These are phyloP conservation scores for Chaetorhynchus papuensis DNA, from an alignment of 2,113 vertebrate genomes.

Conservation along the genomic window DNA sequence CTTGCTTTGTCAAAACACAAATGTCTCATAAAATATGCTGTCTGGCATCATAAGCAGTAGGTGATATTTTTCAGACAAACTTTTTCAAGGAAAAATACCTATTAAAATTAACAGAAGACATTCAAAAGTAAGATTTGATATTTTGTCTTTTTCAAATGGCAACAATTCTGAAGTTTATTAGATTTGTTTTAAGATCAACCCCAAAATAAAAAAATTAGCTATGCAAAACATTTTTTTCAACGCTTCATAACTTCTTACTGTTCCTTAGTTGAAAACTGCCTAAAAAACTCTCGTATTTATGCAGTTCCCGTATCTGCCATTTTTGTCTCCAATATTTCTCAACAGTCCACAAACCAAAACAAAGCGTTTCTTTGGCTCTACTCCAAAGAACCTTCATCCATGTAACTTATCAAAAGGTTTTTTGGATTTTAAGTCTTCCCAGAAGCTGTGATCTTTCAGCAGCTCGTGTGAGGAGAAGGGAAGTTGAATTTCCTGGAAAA, in stretches of 20 bases:
- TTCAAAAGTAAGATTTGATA: neutral
- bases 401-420: neutral
- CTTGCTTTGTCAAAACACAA: conserved; percentile 64
- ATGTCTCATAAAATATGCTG: conserved; percentile 52
- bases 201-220: neutral
- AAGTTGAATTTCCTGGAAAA: neutral
- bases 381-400: neutral
- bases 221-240: neutral
- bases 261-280: neutral
- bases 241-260: neutral
- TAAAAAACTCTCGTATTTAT: rapidly evolving
- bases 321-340: neutral
- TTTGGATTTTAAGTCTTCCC: neutral
- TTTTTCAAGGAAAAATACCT: neutral
- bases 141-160: neutral
- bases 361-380: neutral
- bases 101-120: neutral
- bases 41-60: conserved; percentile 12
- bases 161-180: neutral
- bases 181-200: neutral
- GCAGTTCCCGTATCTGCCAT: neutral
- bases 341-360: neutral
- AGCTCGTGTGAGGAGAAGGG: neutral
- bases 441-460: neutral
- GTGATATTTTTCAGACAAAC: neutral